Base-by-base conservation (phyloP, 2,113 vertebrate species). In the Antigone vipio region DNA sequence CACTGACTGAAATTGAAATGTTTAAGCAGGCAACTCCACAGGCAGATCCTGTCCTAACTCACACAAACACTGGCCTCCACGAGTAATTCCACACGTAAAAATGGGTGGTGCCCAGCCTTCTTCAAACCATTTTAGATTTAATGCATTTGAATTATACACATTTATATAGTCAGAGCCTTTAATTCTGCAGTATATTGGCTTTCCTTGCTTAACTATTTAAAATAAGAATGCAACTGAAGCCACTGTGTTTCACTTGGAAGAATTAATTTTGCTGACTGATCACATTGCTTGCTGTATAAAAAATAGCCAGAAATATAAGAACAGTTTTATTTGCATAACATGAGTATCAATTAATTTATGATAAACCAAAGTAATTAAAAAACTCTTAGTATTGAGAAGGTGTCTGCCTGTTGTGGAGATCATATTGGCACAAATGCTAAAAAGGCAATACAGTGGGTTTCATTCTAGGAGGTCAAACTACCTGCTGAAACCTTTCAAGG, bases 291-390 rank as follows among this genome's bases (percentile, higher is more conserved):
- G 74, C 24, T 71, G 68, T 89, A 73, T n/a, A 83, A 92, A 82
- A 93, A 62, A 76, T 3, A 18, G 34, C 11, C 71, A 71, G 83
- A 67, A 95, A 89, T 66, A 63, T 6, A 87, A 45, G 42, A 92
- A 89, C 14, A 72, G 49, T 86, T 97, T 91, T 89, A 94, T 95
- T 95, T 88, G 68, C 83, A 76, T 63, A 92, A 93, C 52, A 73
- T 62, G 69, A 95, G 66, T 73, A 76, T 74, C 68, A 94, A 74
- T 94, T 97, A 86, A 95, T 94, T 97, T 90, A 89, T 79, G 55
- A 82, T 53, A 92, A 92, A 96, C 79, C 55, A 89, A 82, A 96
- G 60, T 81, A 16, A 93, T 86, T 93, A 64, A 89, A 95, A 93
- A 10, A 0, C 23, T 20, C 76, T 93, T 60, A 84, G 45, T 69